These are phyloP conservation scores for Heliconius himera DNA, from an alignment of 1,140 invertebrate species.

Conservation along the genomic window DNA sequence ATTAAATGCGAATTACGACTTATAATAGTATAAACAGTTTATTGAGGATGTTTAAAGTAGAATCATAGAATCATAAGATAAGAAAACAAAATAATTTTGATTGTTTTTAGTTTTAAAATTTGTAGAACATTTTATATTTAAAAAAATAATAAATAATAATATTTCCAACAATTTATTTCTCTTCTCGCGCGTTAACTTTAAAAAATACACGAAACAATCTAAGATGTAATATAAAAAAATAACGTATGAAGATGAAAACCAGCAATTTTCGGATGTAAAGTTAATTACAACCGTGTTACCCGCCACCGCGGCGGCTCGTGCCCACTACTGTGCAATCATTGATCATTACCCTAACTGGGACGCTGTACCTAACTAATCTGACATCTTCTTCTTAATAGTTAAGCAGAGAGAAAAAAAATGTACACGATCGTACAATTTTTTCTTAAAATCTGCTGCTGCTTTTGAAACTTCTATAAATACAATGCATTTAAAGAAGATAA, in stretches of 20 bases:
- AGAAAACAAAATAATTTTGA: neutral
- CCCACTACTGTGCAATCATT: conserved; percentile 22
- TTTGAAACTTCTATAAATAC: no score
- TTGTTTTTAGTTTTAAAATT: neutral
- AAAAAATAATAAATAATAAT: neutral
- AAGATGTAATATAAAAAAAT: neutral
- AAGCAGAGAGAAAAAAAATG: neutral
- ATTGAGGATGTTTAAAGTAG: neutral
- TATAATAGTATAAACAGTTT: neutral
- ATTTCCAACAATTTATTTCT: neutral
- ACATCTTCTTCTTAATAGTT: neutral
- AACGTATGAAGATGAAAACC: conserved; percentile 20
- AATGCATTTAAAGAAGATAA: no score
- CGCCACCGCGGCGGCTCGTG: conserved; percentile 11
- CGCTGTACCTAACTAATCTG: neutral
- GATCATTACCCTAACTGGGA: conserved; percentile 14
- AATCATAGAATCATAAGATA: no score
- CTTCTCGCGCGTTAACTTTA: neutral
- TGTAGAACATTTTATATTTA: neutral
- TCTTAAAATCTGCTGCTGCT: no score
- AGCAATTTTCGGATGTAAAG: conserved; percentile 27
- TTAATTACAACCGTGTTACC: conserved; percentile 21
- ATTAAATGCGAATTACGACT: neutral
- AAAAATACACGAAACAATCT: conserved; percentile 7
- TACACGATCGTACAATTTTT: no score